Conservation (phyloP, 2,888 invertebrate genomes). For the Acleris emargana region DNA sequence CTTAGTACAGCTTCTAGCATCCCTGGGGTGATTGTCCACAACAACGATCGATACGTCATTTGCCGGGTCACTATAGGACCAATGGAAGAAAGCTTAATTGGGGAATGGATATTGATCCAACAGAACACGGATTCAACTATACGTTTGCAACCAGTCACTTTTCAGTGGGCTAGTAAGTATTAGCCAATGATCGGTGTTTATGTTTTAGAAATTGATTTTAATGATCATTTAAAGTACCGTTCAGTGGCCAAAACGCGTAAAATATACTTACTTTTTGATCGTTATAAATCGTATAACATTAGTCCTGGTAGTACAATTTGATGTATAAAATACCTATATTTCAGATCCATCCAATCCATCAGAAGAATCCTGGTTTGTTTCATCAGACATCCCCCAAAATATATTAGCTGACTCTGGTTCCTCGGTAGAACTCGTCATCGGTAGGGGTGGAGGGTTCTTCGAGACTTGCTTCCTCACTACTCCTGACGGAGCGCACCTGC, state of each 20-base stretch:
- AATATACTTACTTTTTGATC: background rate
- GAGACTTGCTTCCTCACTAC: slow-evolving; percentile 31
- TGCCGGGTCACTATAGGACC: slow-evolving; percentile 34
- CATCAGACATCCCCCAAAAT: slow-evolving; percentile 14
- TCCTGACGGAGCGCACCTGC: slow-evolving; percentile 21
- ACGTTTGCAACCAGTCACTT: slow-evolving; percentile 14
- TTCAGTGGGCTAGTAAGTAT: slow-evolving; percentile 34
- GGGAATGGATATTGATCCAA: slow-evolving; percentile 34
- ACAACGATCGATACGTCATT: slow-evolving; percentile 21
- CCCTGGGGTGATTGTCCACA: slow-evolving; percentile 24
- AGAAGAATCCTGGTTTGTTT: slow-evolving; percentile 31
- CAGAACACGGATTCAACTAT: slow-evolving; percentile 23
- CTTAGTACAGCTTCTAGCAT: slow-evolving; percentile 14
- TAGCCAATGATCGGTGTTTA: no score
- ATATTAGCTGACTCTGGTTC: slow-evolving; percentile 12
- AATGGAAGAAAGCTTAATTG: slow-evolving; percentile 28
- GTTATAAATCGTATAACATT: background rate
- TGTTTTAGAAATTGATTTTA: no score
- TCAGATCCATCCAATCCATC: slow-evolving; percentile 26
- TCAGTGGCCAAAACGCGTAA: no score
- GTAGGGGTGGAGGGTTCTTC: slow-evolving; percentile 25
- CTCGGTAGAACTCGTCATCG: slow-evolving; percentile 16
- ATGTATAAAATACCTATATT: background rate
- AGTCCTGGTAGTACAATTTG: no score
- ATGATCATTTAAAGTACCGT: no score